Evolutionary conservation across 2,113 vertebrate species (phyloP).

Genomic region (Bubo bubo): DNA sequence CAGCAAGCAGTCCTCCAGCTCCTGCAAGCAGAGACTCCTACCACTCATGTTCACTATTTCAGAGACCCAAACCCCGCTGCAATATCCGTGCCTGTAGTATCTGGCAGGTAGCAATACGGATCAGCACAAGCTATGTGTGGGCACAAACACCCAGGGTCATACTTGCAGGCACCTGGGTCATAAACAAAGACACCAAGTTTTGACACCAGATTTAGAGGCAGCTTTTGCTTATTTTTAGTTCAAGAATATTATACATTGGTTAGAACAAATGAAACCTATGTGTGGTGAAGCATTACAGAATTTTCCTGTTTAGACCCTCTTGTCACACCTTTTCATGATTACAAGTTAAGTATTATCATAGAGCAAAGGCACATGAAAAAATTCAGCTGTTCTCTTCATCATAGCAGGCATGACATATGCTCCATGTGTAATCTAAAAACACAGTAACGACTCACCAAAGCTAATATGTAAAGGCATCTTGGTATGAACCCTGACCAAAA

Average conservation of each 20-base stretch:
- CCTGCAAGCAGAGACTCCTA: background rate
- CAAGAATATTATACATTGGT: background rate
- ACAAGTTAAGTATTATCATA: background rate
- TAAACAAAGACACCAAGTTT: background rate
- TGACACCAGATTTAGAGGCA: fast-evolving
- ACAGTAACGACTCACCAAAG: background rate
- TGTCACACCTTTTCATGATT: background rate
- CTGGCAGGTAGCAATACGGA: background rate
- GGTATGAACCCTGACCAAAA: background rate
- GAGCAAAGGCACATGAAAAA: background rate
- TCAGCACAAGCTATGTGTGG: background rate
- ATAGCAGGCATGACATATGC: background rate
- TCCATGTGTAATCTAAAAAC: background rate
- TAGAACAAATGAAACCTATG: background rate
- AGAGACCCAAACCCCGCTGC: background rate
- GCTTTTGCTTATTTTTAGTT: background rate
- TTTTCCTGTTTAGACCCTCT: background rate
- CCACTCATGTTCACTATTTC: fast-evolving
- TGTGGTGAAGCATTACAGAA: background rate
- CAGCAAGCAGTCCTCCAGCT: background rate
- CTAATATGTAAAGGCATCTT: background rate
- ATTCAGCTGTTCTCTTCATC: background rate
- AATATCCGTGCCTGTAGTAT: fast-evolving
- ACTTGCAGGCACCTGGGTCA: fast-evolving
- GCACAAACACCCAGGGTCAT: background rate